Conservation (phyloP, 2,888 invertebrate species). For the Dasysyrphus albostriatus region DNA sequence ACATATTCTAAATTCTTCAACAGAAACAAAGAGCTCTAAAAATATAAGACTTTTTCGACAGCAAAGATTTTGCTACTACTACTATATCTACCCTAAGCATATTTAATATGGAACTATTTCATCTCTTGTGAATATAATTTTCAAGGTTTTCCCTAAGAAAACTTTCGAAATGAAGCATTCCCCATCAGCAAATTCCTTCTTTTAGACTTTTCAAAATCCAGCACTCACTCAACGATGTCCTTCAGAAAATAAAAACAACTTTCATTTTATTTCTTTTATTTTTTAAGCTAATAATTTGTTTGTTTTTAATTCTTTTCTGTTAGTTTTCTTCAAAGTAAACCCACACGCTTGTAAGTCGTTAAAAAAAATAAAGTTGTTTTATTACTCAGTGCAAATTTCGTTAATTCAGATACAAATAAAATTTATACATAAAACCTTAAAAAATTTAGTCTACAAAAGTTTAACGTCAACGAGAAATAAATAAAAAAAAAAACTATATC, state of each 20-base stretch:
- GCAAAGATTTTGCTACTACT: too few relatives aligned
- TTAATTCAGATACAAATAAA: slow-evolving; percentile 20
- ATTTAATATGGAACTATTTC: too few relatives aligned
- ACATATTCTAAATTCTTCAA: too few relatives aligned
- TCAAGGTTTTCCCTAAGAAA: too few relatives aligned
- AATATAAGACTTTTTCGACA: too few relatives aligned
- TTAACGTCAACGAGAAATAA: background rate
- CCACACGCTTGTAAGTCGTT: slow-evolving; percentile 22
- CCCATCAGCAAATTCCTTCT: background rate
- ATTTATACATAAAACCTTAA: background rate
- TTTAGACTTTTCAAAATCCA: too few relatives aligned
- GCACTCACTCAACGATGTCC: slow-evolving; percentile 48
- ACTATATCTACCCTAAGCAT: too few relatives aligned
- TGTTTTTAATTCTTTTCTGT: slow-evolving; percentile 11
- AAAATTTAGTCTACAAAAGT: slow-evolving; percentile 25
- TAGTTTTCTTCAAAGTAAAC: slow-evolving; percentile 15
- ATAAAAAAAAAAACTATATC: slow-evolving; percentile 17
- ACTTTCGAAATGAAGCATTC: too few relatives aligned
- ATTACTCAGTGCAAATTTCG: slow-evolving; percentile 73
- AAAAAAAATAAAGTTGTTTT: slow-evolving; percentile 14
- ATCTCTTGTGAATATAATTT: too few relatives aligned
- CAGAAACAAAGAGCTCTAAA: too few relatives aligned
- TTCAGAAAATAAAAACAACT: slow-evolving; percentile 5
- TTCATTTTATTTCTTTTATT: background rate
- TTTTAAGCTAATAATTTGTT: background rate